These are phyloP conservation scores for Cylas formicarius DNA, from an alignment of 1,140 invertebrate genomes.

Conservation along the genomic window DNA sequence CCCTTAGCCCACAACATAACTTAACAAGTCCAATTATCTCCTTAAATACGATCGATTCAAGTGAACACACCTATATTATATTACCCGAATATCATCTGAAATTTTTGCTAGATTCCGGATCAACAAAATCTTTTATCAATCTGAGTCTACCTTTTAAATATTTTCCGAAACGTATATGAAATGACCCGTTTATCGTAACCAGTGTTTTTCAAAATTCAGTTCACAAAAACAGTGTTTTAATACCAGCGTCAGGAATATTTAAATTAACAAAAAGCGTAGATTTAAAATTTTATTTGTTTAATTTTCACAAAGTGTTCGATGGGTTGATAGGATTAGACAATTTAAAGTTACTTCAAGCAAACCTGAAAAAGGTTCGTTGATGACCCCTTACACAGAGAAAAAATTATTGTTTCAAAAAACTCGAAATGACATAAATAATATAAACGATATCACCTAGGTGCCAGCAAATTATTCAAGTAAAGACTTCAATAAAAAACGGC, in stretches of 20 bases:
- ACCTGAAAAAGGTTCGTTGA: conserved; percentile 2
- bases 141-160: background rate
- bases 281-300: conserved; percentile 12
- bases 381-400: conserved; percentile 2
- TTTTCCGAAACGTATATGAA: background rate
- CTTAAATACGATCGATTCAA: conserved; percentile 3
- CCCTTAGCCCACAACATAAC: background rate
- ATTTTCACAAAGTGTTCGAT: conserved; percentile 11
- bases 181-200: conserved; percentile 5
- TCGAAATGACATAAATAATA: background rate
- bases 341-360: conserved; percentile 7
- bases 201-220: background rate
- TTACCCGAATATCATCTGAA: conserved; percentile 4
- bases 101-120: conserved; percentile 2
- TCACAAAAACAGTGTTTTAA: conserved; percentile 1
- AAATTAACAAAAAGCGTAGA: background rate
- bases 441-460: background rate
- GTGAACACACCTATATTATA: conserved; percentile 6
- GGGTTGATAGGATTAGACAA: conserved; percentile 11
- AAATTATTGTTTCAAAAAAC: conserved; percentile 6
- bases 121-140: conserved; percentile 8
- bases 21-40: conserved; percentile 2
- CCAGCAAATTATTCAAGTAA: conserved; percentile 14
- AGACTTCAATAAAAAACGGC: conserved; percentile 12
- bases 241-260: background rate